These are phyloP conservation scores for Phrynocephalus versicolor DNA, from an alignment of 2,113 vertebrate species.

Conservation along the genomic window DNA sequence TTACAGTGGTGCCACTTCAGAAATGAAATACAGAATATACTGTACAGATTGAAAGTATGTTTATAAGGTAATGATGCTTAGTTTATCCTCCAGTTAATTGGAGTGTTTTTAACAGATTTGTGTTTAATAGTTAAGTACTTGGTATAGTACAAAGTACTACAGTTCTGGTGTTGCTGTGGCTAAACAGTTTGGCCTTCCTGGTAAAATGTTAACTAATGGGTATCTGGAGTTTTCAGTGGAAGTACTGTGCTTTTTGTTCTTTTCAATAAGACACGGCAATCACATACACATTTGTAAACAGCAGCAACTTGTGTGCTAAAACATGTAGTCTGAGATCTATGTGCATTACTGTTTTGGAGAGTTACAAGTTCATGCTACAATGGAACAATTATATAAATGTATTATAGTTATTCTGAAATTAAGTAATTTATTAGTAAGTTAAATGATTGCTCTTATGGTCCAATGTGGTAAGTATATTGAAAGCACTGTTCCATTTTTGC, in stretches of 20 bases:
- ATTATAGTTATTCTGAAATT: slow-evolving; percentile 23
- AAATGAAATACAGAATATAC: slow-evolving; percentile 19
- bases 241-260: slow-evolving; percentile 1
- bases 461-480: not conserved
- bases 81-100: slow-evolving; percentile 26
- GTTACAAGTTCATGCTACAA: slow-evolving; percentile 20
- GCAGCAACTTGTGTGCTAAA: slow-evolving; percentile 2
- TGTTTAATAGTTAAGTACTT: slow-evolving; percentile 32
- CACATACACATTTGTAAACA: slow-evolving; percentile 26
- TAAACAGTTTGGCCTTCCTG: slow-evolving; percentile 10
- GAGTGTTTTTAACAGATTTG: slow-evolving; percentile 12
- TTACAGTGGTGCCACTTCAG: slow-evolving; percentile 9
- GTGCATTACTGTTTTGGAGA: slow-evolving; percentile 22
- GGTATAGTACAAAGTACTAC: slow-evolving; percentile 4
- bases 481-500: not conserved
- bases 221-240: slow-evolving; percentile 24
- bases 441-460: not conserved
- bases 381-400: slow-evolving; percentile 39
- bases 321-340: not conserved
- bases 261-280: not conserved
- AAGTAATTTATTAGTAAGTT: not conserved
- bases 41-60: slow-evolving; percentile 22
- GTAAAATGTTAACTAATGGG: not conserved
- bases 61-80: slow-evolving; percentile 45
- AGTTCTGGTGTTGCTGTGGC: slow-evolving; percentile 27